Percentiles rank a stretch among this genome's conserved stretches.
Conservation (phyloP, 2,888 invertebrate species). For the Nephrotoma appendiculata region DNA sequence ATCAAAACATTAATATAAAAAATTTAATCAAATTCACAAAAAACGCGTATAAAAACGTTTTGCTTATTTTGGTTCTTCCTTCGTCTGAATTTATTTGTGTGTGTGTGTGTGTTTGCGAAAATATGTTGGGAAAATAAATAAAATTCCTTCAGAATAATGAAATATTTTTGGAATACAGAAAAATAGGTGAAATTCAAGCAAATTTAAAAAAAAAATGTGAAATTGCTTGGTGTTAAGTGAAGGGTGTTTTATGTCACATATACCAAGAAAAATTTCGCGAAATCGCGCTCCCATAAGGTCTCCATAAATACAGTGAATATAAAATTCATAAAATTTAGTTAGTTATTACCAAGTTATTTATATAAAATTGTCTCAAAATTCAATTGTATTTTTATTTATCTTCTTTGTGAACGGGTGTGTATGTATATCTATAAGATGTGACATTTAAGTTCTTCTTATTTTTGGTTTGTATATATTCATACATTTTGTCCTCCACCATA, state of each 20-base stretch:
- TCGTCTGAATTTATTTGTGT: not conserved
- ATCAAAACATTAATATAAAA: not conserved
- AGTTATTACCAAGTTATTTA: not conserved
- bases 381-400: not conserved
- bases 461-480: not conserved
- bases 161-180: not conserved
- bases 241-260: not conserved
- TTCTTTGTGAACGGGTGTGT: not conserved
- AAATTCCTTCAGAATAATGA: not conserved
- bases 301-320: not conserved
- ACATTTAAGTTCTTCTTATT: not conserved
- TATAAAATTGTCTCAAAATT: not conserved
- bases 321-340: not conserved
- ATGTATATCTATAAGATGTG: not conserved
- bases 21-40: not conserved
- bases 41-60: not conserved
- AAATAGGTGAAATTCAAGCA: not conserved
- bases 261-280: not conserved
- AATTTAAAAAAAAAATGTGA: not conserved
- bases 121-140: not conserved
- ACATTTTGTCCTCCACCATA: not conserved
- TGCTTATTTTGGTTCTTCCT: not conserved
- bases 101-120: not conserved
- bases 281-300: not conserved
- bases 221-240: not conserved